Evolutionary conservation across 2,797 vertebrate species (phyloP).

Genomic region (Scolopax bukidnonensis): DNA sequence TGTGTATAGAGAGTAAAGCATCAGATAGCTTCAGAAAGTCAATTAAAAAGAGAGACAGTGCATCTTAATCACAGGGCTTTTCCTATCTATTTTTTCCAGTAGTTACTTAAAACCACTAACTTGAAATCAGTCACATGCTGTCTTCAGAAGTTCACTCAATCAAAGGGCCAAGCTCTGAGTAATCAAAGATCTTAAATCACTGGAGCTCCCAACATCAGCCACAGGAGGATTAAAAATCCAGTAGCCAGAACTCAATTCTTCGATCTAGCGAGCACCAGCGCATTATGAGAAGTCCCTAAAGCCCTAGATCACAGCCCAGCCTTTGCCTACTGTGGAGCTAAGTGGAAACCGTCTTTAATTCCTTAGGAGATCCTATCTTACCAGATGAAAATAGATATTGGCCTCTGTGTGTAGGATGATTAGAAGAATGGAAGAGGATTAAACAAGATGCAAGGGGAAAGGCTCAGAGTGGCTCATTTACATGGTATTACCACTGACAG

Average conservation of each 20-base stretch:
- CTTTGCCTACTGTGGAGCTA: constrained; percentile 82
- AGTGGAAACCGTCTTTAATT: constrained; percentile 92
- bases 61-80: constrained; percentile 79
- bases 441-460: constrained; percentile 78
- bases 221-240: constrained; percentile 99
- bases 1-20: constrained; percentile 63
- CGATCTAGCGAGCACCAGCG: constrained; percentile 85
- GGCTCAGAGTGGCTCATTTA: constrained; percentile 84
- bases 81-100: constrained; percentile 78
- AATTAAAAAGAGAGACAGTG: constrained; percentile 75
- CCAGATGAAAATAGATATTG: constrained; percentile 99
- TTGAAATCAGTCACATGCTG: constrained; percentile 84
- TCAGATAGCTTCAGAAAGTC: constrained; percentile 75
- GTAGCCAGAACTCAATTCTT: constrained; percentile 94
- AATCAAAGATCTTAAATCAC: constrained; percentile 99
- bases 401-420: constrained; percentile 92
- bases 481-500: constrained; percentile 85
- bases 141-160: constrained; percentile 97
- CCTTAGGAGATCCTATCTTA: constrained; percentile 98
- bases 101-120: constrained; percentile 81
- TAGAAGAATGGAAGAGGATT: constrained; percentile 96
- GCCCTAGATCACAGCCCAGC: constrained; percentile 93
- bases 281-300: constrained; percentile 98
- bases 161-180: constrained; percentile 91
- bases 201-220: constrained; percentile 92